Conservation (phyloP, 1,140 invertebrate species). For the Drosophila neocordata region DNA sequence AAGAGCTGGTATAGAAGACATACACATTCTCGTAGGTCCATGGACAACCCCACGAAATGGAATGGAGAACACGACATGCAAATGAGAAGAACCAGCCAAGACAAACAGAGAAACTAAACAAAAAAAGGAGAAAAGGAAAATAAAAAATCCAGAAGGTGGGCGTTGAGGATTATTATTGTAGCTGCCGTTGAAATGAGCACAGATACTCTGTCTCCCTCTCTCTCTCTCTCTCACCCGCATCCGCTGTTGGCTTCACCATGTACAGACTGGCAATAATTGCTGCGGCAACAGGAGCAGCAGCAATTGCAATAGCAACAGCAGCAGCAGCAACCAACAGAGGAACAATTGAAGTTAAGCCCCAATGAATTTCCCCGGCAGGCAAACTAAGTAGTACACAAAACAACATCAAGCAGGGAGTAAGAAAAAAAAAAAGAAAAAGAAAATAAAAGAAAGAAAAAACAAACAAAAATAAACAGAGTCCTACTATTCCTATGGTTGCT, state of each 20-base stretch:
- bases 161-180: conserved; percentile 69
- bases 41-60: not conserved
- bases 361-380: conserved; percentile 63
- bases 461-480: conserved; percentile 5
- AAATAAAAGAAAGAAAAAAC: not conserved
- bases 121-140: not conserved
- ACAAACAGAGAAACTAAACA: conserved; percentile 22
- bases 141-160: conserved; percentile 31
- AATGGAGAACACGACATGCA: conserved; percentile 48
- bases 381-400: conserved; percentile 43
- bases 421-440: not conserved
- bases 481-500: conserved; percentile 46
- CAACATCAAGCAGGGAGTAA: no score
- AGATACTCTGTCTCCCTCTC: not conserved
- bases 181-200: conserved; percentile 56
- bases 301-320: conserved; percentile 8
- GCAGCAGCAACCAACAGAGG: conserved; percentile 24
- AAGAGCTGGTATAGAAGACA: conserved; percentile 23
- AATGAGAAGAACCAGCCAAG: conserved; percentile 54
- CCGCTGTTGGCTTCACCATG: no score
- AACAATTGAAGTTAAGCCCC: conserved; percentile 77
- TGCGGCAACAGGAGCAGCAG: conserved; percentile 41
- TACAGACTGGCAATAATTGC: conserved; percentile 63
- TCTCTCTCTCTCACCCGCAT: not conserved
- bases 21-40: conserved; percentile 23